Base-by-base conservation (phyloP, 1,140 invertebrate genomes). In the Drosophila serrata region DNA sequence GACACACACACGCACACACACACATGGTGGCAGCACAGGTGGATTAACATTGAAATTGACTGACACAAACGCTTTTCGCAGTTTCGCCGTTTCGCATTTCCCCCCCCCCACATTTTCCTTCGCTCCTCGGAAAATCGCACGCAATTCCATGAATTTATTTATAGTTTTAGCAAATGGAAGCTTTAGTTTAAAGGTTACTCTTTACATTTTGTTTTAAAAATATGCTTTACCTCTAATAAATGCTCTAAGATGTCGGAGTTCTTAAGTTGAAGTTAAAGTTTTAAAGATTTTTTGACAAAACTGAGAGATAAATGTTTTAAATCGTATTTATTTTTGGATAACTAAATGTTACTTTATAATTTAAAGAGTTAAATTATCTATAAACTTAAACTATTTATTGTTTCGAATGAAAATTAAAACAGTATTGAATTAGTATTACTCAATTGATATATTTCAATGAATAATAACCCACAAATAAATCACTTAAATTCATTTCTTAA, bases 11-110 rank as follows among this genome's bases (percentile, higher is more conserved):
- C 31, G 1, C 9, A 29, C 29, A 63, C 59, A 43, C 70, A 31
- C 46, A 49, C 49, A 17, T 13, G 48, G 33, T 42, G 15, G 24
- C 8, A 39, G 67, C 40, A 62, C 74, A 78, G 69, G 74, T 82
- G 61, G 70, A 77, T 85, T 86, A 87, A 82, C 64, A 87, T 77
- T 64, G 68, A 87, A 60, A 65, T 64, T 75, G 57, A 78, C 82
- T 87, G 74, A 79, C 81, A 82, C 55, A 67, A 73, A 40, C 53
- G 68, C 42, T 53, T 63, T 49, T 69, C 64, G 17, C 42, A 31
- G 24, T 31, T 39, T 48, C 43, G 27, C 56, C 6, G 27, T 49
- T 68, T 63, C 12, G 27, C 42, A 6, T 43, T 43, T 13, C 11
- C 11, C 11, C 11, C 6, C 24, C 24, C 24, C 4, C n/a, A n/a